Conservation (phyloP, 2,888 invertebrate genomes). For the Cheilosia vernalis region DNA sequence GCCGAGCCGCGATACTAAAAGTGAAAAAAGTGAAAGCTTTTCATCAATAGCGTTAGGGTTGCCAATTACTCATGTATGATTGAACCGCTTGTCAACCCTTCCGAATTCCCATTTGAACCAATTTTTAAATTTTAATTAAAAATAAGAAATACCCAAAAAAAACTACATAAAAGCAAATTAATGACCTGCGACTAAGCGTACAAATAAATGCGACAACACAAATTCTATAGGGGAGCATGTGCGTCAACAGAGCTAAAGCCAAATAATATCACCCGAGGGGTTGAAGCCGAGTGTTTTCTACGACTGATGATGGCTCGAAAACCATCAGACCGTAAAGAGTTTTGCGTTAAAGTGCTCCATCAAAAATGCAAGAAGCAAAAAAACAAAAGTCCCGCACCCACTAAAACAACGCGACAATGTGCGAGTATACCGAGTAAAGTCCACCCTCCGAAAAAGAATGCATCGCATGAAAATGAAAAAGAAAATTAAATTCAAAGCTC, state of each 20-base stretch:
- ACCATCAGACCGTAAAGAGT: constrained; percentile 50
- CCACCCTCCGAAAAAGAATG: constrained; percentile 41
- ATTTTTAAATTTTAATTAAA: constrained; percentile 45
- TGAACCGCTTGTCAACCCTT: too few relatives aligned
- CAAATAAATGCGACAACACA: constrained; percentile 50
- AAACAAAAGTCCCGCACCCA: constrained; percentile 3
- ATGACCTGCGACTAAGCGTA: constrained; percentile 63
- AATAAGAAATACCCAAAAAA: constrained; percentile 12
- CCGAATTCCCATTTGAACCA: too few relatives aligned
- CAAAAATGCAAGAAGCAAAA: constrained; percentile 48
- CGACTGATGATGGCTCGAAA: constrained; percentile 11
- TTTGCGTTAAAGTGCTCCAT: constrained; percentile 46
- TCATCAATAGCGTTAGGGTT: too few relatives aligned
- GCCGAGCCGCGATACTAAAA: too few relatives aligned
- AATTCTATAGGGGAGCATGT: not conserved
- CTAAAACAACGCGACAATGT: constrained; percentile 2
- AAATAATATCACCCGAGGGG: constrained; percentile 11
- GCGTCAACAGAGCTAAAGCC: constrained; percentile 4
- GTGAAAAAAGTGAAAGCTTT: too few relatives aligned
- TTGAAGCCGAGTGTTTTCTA: not conserved
- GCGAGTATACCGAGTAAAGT: not conserved
- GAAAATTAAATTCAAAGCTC: constrained; percentile 19
- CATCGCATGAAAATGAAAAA: constrained; percentile 36
- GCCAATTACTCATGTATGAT: not conserved
- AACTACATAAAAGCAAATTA: constrained; percentile 57